Evolutionary conservation across 2,113 vertebrate species (phyloP).

Genomic region (Varanus komodoensis): DNA sequence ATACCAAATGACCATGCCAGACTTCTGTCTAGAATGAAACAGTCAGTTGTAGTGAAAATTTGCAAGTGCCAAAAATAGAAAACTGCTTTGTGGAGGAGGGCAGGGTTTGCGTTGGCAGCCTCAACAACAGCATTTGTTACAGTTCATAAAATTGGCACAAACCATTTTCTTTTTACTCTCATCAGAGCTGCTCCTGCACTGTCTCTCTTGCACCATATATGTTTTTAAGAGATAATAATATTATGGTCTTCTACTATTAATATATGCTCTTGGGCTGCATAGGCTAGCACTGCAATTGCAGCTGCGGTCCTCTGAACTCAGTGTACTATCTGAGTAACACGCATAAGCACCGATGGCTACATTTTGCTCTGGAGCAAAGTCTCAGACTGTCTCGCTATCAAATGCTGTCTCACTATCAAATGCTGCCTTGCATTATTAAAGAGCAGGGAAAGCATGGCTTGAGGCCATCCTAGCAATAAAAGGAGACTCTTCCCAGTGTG

Average conservation of each 20-base stretch:
- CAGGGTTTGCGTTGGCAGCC: slow-evolving; percentile 68
- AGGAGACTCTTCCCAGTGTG: not conserved
- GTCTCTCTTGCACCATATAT: not conserved
- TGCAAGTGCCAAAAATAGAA: slow-evolving; percentile 75
- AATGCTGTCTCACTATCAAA: too few relatives aligned
- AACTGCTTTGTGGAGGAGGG: slow-evolving; percentile 60
- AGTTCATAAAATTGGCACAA: slow-evolving; percentile 65
- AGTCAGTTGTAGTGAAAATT: slow-evolving; percentile 67
- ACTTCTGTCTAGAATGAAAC: slow-evolving; percentile 56
- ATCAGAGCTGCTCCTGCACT: not conserved
- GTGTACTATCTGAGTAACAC: not conserved
- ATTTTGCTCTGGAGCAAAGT: not conserved
- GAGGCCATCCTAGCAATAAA: not conserved
- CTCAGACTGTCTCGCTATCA: not conserved
- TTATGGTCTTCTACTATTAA: not conserved
- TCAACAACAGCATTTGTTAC: slow-evolving; percentile 66
- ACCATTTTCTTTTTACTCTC: slow-evolving; percentile 44
- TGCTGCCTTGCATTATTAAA: not conserved
- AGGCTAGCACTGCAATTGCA: not conserved
- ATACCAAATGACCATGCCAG: slow-evolving; percentile 56
- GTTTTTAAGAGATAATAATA: slow-evolving; percentile 1
- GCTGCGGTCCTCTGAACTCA: not conserved
- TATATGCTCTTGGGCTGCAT: not conserved
- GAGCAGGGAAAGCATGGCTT: not conserved
- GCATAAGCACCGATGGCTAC: not conserved